Conservation (phyloP, 1,140 invertebrate genomes). For the Rhynchophorus ferrugineus region DNA sequence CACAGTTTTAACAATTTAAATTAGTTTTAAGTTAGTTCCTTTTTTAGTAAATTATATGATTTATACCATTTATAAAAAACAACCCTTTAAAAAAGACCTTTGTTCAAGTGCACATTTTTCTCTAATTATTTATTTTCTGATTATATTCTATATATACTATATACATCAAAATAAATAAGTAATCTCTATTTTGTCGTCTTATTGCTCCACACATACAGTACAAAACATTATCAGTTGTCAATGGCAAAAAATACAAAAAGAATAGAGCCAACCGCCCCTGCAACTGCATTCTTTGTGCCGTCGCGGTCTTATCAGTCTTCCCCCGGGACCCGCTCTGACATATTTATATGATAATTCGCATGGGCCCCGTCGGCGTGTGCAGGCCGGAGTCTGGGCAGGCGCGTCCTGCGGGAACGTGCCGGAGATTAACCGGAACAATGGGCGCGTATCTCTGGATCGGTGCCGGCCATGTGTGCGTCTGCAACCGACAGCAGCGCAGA, state of each 20-base stretch:
- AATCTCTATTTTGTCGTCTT: too few relatives aligned
- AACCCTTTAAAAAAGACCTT: too few relatives aligned
- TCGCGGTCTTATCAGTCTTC: slow-evolving; percentile 15
- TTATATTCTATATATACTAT: too few relatives aligned
- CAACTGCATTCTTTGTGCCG: not conserved
- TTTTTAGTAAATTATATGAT: too few relatives aligned
- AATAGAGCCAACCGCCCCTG: not conserved
- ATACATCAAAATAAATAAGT: too few relatives aligned
- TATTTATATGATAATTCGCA: slow-evolving; percentile 29
- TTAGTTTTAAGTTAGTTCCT: too few relatives aligned
- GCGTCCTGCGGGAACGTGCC: slow-evolving; percentile 23
- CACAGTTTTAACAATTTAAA: too few relatives aligned
- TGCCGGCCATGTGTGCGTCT: slow-evolving; percentile 23
- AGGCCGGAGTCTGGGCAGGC: slow-evolving; percentile 8
- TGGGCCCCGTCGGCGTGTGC: slow-evolving; percentile 3
- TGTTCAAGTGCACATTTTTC: too few relatives aligned
- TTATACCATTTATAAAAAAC: too few relatives aligned
- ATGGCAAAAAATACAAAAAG: not conserved
- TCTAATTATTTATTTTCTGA: too few relatives aligned
- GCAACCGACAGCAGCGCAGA: slow-evolving; percentile 21
- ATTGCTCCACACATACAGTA: too few relatives aligned
- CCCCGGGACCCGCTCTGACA: slow-evolving; percentile 21
- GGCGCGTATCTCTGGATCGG: slow-evolving; percentile 19
- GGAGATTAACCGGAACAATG: slow-evolving; percentile 27
- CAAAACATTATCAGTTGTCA: too few relatives aligned